These are phyloP conservation scores for Etheostoma cragini DNA, from an alignment of 2,113 vertebrate species.

Conservation along the genomic window DNA sequence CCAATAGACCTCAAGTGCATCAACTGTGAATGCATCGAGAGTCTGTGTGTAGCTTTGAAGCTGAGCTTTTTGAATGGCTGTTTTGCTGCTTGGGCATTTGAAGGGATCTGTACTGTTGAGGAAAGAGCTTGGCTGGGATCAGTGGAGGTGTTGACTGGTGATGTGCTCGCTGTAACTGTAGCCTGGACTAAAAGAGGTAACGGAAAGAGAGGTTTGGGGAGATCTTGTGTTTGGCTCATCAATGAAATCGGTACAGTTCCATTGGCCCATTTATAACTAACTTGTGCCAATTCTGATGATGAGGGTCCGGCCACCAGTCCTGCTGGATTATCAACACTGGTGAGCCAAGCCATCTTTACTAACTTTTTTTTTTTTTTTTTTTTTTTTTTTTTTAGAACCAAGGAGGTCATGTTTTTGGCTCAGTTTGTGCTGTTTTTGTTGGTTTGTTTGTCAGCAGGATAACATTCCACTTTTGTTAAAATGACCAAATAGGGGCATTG, in stretches of 20 bases:
- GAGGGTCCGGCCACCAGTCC: neutral
- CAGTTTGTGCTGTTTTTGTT: too few relatives aligned
- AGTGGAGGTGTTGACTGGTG: neutral
- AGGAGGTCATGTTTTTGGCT: too few relatives aligned
- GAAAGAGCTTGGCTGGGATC: constrained; percentile 13
- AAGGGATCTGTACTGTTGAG: constrained; percentile 3
- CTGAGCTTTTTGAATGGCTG: constrained; percentile 4
- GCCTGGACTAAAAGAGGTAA: neutral
- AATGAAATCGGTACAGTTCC: neutral
- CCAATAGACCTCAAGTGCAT: constrained; percentile 10
- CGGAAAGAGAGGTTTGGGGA: neutral
- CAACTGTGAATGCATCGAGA: neutral
- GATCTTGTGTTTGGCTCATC: neutral
- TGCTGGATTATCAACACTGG: neutral
- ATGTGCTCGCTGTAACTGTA: neutral
- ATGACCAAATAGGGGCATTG: too few relatives aligned
- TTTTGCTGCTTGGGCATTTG: constrained; percentile 18
- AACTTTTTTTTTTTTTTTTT: too few relatives aligned
- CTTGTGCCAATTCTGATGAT: neutral
- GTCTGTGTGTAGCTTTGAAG: constrained; percentile 16
- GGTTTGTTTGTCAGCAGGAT: too few relatives aligned
- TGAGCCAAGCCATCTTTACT: too few relatives aligned
- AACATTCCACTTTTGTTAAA: too few relatives aligned
- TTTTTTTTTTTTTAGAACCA: too few relatives aligned
- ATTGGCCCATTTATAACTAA: neutral